A percentile compares a stretch with the other conserved stretches of the same genome.
Conservation (phyloP, 2,113 vertebrate species). For the Steatornis caripensis region DNA sequence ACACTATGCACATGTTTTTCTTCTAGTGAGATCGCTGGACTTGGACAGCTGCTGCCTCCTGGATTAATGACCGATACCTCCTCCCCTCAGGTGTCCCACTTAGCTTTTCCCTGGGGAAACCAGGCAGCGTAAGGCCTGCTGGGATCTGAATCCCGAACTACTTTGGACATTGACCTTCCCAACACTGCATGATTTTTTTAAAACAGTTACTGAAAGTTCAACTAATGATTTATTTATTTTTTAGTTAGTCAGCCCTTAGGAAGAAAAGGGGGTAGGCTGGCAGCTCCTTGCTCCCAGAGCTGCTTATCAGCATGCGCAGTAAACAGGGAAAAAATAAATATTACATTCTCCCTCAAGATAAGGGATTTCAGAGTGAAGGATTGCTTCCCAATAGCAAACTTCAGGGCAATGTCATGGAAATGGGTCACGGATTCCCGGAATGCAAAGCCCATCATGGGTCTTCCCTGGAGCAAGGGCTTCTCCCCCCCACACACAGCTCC, state of each 20-base stretch:
- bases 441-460: neutral
- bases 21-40: neutral
- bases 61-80: conserved; percentile 32
- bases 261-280: neutral
- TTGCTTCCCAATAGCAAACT: conserved; percentile 17
- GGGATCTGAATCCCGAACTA: neutral
- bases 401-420: neutral
- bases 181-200: neutral
- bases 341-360: conserved; percentile 23
- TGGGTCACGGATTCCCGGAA: neutral
- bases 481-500: neutral
- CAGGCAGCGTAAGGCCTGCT: neutral
- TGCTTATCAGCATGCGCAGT: conserved; percentile 28
- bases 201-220: conserved; percentile 32
- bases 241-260: conserved; percentile 15
- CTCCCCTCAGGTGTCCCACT: conserved; percentile 25
- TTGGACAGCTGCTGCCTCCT: conserved; percentile 13
- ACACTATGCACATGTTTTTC: neutral
- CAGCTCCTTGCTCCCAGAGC: conserved; percentile 1
- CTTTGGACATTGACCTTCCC: conserved; percentile 33
- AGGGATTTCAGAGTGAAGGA: conserved; percentile 20
- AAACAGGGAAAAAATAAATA: conserved; percentile 51
- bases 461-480: neutral
- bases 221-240: conserved; percentile 30
- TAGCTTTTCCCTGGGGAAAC: neutral